phyloP scores from a whole-genome alignment of 2,113 vertebrate genomes.

The Hyperopisus bebe region DNA sequence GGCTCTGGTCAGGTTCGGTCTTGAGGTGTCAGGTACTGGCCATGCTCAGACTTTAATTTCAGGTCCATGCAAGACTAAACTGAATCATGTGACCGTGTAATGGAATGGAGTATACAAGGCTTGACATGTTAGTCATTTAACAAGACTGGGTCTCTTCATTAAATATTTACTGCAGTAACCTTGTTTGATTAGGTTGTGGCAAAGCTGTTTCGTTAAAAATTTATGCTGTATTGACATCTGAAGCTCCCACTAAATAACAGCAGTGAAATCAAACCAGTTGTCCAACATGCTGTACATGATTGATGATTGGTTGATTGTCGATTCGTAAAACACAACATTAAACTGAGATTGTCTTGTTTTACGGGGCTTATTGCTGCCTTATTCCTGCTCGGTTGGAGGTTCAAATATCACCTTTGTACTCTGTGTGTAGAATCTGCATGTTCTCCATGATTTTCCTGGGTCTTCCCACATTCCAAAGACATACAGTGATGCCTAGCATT shows the following conservation, averaged over 20 bases:
- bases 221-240: slow-evolving; percentile 1
- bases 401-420: neutral
- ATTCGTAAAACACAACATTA: neutral
- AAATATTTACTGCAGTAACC: neutral
- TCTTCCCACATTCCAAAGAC: neutral
- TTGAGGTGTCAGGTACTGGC: neutral
- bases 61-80: neutral
- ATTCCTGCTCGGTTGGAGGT: neutral
- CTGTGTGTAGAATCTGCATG: neutral
- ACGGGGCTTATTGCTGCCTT: neutral
- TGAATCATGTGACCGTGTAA: neutral
- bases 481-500: neutral
- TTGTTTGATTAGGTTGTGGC: slow-evolving; percentile 16
- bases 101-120: neutral
- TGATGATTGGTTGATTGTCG: neutral
- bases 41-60: neutral
- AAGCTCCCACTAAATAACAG: neutral
- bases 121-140: neutral
- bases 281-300: neutral
- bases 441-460: neutral
- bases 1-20: neutral
- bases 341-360: neutral
- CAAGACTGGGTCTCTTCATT: neutral
- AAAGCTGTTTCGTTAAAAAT: slow-evolving; percentile 20
- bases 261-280: neutral